Base-by-base conservation (phyloP, 2,113 vertebrate species). In the Epinephelus cyanopodus region DNA sequence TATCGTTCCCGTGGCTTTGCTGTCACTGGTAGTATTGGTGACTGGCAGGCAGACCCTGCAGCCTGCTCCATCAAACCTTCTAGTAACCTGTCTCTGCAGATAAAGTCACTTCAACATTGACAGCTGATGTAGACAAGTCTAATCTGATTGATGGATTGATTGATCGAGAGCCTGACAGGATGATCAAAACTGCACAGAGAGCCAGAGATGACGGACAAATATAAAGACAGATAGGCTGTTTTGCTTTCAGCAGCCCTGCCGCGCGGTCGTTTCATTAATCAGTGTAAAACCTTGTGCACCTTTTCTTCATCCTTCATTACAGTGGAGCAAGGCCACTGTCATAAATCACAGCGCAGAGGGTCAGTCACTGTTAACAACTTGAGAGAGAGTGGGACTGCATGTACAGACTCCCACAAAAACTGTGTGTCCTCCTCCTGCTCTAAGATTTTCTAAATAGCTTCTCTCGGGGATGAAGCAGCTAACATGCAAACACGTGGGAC, bases 281-380 rank as follows among this genome's bases (percentile, higher is more conserved):
- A 73, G 33, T 0, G 13, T 29, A 39, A 64, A 70, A 47, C 29
- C 78, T 2, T 6, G 67, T 52, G 15, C 6, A 48, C 12, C 1
- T 79, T 73, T 76, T 39, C 19, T 71, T 88, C 69, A 87, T 87
- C 53, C 74, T 88, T 84, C 21, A 73, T 70, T 73, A 76, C 65
- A 72, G 74, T 45, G 14, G 23, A 65, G 58, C 73, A 62, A 45
- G 65, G 70, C 39, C 19, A 7, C 21, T 19, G 5, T 33, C 56
- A 68, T 89, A 63, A 74, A 83, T 88, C 77, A 66, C 5, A 15
- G 18, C 27, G 25, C 6, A 17, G 66, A 70, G 13, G 45, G 17
- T 78, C 71, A 52, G 37, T 71, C 60, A 61, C 78, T 74, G 62
- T 60, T 56, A 60, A 61, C 48, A 67, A 63, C 42, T n/a, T 25